Percentiles rank a stretch among this genome's conserved stretches.
Conservation (phyloP, 2,888 invertebrate species). For the Heteropelma amictum region DNA sequence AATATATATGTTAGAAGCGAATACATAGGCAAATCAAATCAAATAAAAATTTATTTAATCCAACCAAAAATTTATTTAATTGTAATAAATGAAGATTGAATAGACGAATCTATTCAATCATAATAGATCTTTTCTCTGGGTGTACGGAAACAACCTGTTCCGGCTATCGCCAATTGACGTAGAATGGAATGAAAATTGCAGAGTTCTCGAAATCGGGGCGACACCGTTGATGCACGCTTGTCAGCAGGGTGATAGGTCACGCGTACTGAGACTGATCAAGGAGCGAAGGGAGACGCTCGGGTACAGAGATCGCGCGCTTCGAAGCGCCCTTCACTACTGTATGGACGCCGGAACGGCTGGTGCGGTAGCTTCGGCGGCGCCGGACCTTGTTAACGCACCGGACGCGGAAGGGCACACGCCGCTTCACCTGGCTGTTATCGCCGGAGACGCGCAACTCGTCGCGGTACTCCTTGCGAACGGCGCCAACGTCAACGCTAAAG, state of each 20-base stretch:
- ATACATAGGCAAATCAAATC: too few species aligned
- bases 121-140: too few species aligned
- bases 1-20: too few species aligned
- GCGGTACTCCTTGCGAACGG: conserved; percentile 92
- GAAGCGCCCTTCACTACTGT: conserved; percentile 96
- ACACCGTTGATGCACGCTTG: conserved; percentile 95
- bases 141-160: background rate
- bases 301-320: conserved; percentile 89
- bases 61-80: too few species aligned
- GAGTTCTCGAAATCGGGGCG: conserved; percentile 81
- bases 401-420: conserved; percentile 98
- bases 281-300: conserved; percentile 83
- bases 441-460: conserved; percentile 92
- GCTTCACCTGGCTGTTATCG: conserved; percentile 96
- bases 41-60: too few species aligned
- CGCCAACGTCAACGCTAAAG: conserved; percentile 93
- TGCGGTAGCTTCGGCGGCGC: conserved; percentile 90
- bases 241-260: conserved; percentile 90
- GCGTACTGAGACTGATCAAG: conserved; percentile 86
- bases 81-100: too few species aligned
- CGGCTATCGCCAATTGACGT: background rate
- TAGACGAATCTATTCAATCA: too few species aligned
- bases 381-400: conserved; percentile 89
- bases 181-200: conserved; percentile 48
- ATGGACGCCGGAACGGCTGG: conserved; percentile 82